Evolutionary conservation across 2,888 invertebrate genomes (phyloP).

Genomic region (Monoplex corrugatus): DNA sequence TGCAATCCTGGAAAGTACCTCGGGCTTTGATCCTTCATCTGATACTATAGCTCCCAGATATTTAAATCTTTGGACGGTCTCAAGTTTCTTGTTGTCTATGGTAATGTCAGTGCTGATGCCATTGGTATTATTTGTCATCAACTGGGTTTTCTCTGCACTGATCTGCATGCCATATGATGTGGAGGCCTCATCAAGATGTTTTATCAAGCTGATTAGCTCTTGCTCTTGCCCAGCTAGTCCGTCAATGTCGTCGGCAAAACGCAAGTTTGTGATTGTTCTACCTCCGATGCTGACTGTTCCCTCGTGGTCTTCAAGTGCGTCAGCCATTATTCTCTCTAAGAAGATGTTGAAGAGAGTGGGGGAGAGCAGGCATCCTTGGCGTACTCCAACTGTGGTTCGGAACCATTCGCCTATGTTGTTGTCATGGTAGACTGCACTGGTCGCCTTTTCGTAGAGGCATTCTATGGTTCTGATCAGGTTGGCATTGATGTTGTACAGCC

Average conservation of each 20-base stretch:
- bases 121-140: not conserved
- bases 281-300: not conserved
- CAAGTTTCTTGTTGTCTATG: not conserved
- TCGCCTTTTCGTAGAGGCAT: not conserved
- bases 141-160: not conserved
- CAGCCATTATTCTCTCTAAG: not conserved
- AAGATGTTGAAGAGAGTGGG: not conserved
- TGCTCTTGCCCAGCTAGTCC: not conserved
- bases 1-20: too few species aligned
- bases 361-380: too few species aligned
- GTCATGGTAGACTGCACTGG: not conserved
- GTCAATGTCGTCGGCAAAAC: not conserved
- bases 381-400: not conserved
- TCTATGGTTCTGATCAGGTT: not conserved
- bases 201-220: not conserved
- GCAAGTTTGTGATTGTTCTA: not conserved
- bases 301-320: not conserved
- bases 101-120: not conserved
- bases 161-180: not conserved
- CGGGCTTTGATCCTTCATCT: not conserved
- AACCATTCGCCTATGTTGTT: not conserved
- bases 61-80: not conserved
- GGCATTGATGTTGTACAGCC: not conserved
- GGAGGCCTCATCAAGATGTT: not conserved
- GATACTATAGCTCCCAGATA: not conserved